Base-by-base conservation (phyloP, 92 coral and sea anemone species). In the Galaxea fascicularis region DNA sequence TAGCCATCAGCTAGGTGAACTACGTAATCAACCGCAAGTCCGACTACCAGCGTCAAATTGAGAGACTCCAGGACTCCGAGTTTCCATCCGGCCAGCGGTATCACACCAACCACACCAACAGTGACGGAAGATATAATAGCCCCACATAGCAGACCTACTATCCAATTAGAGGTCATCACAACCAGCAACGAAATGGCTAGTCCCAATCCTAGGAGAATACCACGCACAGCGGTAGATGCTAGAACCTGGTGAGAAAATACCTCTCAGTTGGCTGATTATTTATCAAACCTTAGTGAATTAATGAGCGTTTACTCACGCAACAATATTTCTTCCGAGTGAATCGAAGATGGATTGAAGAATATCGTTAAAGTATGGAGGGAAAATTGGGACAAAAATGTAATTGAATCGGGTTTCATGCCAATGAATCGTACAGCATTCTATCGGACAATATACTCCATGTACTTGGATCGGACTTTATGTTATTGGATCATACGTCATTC, bases 1-100 rank as follows among this genome's bases (percentile, higher is more conserved):
- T 95, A 95, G 20, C 98, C 98, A 59, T 95, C 98, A 17, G 98
- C 98, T 65, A 95, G 92, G 77, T 95, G 98, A 26, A 95, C 98
- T n/a, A 95, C 98, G 76, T 95, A 95, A 53, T 95, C 98, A 29
- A 95, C 98, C 16, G 98, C 95, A 15, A 95, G 90, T 24, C 98
- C 98, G 35, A 95, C 98, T 8, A 95, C 98, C 64, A 95, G 93
- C 25, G 98, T 95, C 12, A 95, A 92, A 77, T 95, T 95, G 22
- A 95, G 94, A 47, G 98, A 94, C 85, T 95, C 98, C 15, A 95
- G 84, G 10, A 95, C 98, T 0, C 98, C 98, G 29, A 95, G 94
- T 75, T 95, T 94, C 98, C 98, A 96, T 39, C 98, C 98, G 12
- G 93, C 93, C 86, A 96, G 85, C 29, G 95, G 98, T 49, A 94